A percentile compares a stretch with the other conserved stretches of the same genome.
Evolutionary conservation across 2,113 vertebrate species (phyloP).

Genomic region (Pseudois nayaur): DNA sequence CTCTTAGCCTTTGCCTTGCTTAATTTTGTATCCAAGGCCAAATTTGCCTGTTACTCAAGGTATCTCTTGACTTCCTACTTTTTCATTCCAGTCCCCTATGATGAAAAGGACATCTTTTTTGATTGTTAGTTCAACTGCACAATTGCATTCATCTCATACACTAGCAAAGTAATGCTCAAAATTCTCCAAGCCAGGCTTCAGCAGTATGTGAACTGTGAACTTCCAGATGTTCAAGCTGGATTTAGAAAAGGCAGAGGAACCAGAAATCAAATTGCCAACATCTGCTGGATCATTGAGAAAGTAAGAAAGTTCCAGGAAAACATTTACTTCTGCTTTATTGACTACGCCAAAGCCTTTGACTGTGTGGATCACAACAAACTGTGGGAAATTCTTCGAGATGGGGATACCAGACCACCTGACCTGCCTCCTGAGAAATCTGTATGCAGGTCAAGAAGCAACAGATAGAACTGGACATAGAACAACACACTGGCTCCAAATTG

Average conservation of each 20-base stretch:
- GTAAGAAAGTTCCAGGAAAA: neutral
- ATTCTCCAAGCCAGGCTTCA: neutral
- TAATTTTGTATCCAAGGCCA: neutral
- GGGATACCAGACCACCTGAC: neutral
- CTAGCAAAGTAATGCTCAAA: neutral
- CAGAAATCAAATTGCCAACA: neutral
- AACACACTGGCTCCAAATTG: neutral
- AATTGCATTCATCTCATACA: neutral
- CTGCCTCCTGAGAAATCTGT: neutral
- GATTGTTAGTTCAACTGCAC: neutral
- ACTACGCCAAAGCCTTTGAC: fast-evolving
- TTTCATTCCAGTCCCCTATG: neutral
- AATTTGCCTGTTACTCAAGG: neutral
- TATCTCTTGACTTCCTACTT: neutral
- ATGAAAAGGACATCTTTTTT: neutral
- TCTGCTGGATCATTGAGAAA: neutral
- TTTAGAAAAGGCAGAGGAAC: neutral
- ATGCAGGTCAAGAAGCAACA: neutral
- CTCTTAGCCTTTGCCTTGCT: neutral
- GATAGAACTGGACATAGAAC: neutral
- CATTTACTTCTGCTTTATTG: neutral
- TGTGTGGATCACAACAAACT: neutral
- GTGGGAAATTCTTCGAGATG: neutral
- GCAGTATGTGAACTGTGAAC: neutral
- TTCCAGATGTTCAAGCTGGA: neutral